Conservation (phyloP, 2,797 vertebrate species). For the Chiroxiphia lanceolata region DNA sequence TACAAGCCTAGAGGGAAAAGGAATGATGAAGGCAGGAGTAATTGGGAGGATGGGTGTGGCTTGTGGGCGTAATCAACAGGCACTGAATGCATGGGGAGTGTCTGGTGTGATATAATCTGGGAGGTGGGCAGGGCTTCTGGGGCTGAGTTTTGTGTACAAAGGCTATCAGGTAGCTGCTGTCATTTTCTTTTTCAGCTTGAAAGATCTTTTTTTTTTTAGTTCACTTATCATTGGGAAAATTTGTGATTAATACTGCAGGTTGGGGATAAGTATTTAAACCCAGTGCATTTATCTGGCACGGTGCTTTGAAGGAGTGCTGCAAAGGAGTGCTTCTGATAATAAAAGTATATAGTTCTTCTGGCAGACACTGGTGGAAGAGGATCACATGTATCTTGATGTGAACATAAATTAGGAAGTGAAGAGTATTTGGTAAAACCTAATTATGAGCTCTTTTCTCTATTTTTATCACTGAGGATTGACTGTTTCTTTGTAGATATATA, state of each 20-base stretch:
- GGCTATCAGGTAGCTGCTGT: neutral
- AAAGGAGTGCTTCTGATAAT: neutral
- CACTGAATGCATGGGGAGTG: neutral
- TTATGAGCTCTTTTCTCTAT: neutral
- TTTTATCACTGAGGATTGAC: neutral
- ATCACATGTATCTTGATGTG: neutral
- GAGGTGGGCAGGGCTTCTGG: neutral
- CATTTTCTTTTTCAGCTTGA: neutral
- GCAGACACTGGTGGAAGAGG: neutral
- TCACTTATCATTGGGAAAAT: neutral
- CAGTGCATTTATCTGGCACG: neutral
- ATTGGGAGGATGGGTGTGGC: slow-evolving; percentile 26
- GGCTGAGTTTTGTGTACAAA: neutral
- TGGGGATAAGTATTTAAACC: neutral
- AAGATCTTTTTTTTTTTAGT: neutral
- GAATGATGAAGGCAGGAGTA: slow-evolving; percentile 35
- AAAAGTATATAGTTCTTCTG: neutral
- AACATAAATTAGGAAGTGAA: neutral
- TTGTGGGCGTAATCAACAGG: slow-evolving; percentile 1
- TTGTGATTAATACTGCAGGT: neutral
- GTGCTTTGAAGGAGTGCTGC: neutral
- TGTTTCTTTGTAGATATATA: neutral
- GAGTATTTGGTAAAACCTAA: neutral
- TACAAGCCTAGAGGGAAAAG: slow-evolving; percentile 35
- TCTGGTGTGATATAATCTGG: neutral